Evolutionary conservation across 2,888 invertebrate species (phyloP).

Genomic region (Gymnocheta viridis): DNA sequence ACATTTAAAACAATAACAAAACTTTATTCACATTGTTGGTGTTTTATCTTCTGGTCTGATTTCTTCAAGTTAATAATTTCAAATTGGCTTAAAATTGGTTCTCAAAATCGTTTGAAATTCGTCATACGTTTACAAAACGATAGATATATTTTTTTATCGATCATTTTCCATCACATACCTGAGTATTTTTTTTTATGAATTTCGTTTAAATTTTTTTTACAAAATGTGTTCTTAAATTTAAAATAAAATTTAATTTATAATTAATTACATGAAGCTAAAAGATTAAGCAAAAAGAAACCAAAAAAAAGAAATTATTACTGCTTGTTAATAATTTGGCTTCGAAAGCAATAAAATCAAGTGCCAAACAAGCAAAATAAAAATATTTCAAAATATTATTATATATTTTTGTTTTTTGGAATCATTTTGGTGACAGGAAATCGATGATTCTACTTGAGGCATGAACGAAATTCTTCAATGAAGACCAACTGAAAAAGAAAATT

Average conservation of each 20-base stretch:
- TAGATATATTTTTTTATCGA: too few relatives aligned
- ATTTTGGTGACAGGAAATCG: constrained; percentile 59
- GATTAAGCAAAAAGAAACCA: background rate
- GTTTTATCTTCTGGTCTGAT: too few relatives aligned
- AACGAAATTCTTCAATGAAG: background rate
- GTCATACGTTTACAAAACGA: too few relatives aligned
- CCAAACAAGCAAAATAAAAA: constrained; percentile 18
- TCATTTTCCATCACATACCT: too few relatives aligned
- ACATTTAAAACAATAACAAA: too few relatives aligned
- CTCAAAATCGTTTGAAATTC: too few relatives aligned
- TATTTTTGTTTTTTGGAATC: background rate
- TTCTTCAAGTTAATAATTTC: too few relatives aligned
- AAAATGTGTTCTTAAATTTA: constrained; percentile 4
- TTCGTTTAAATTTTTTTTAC: background rate
- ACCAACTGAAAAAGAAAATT: background rate
- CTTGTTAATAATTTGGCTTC: constrained; percentile 19
- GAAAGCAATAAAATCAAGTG: constrained; percentile 11
- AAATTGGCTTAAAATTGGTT: too few relatives aligned
- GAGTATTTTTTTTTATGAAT: too few relatives aligned
- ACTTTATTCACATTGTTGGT: too few relatives aligned
- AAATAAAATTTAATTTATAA: constrained; percentile 7
- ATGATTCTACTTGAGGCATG: constrained; percentile 42
- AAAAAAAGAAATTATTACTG: constrained; percentile 13
- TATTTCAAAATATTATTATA: background rate
- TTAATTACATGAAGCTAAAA: background rate